Base-by-base conservation (phyloP, 2,113 vertebrate species). In the Peromyscus californicus region DNA sequence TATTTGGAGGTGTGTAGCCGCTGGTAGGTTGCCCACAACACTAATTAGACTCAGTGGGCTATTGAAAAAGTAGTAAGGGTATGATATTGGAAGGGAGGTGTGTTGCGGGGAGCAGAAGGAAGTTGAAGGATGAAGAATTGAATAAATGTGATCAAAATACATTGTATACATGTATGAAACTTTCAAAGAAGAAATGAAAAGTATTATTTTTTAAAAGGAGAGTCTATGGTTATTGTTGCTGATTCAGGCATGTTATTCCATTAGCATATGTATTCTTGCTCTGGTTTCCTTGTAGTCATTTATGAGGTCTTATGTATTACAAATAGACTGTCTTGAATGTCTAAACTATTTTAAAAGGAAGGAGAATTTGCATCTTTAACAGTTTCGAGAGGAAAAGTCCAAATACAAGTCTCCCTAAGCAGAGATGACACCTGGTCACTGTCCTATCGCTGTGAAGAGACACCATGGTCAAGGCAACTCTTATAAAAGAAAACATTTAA, bases 291-390 rank as follows among this genome's bases (percentile, higher is more conserved):
- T 82, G 33, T 48, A 48, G 26, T 80, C 51, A 54, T 54, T 36
- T 80, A 36, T 80, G 48, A 80, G 31, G 8, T 54, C 48, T 54
- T 54, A 80, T 51, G 33, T 22, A 54, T 80, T 54, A 54, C 78
- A 80, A 33, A 9, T 80, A 57, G 9, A 36, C 31, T 57, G 31
- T 13, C 51, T 36, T 10, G 17, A 36, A 36, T 80, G 78, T 54
- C 48, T 79, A 33, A 79, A 33, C 29, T 36, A 61, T 39, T 39
- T 84, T 29, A 97, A 85, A 94, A 95, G 54, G 67, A 54, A 70
- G 84, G 33, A 3, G 79, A 39, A 72, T 61, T n/a, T 75, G 11
- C 75, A 33, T 24, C 95, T 96, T 96, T 90, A 93, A 63, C 75
- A 69, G 83, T 80, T 95, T 69, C 80, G 85, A 39, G 7, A 42